Evolutionary conservation across 1,140 invertebrate genomes (phyloP).

Genomic region (Monochamus saltuarius): DNA sequence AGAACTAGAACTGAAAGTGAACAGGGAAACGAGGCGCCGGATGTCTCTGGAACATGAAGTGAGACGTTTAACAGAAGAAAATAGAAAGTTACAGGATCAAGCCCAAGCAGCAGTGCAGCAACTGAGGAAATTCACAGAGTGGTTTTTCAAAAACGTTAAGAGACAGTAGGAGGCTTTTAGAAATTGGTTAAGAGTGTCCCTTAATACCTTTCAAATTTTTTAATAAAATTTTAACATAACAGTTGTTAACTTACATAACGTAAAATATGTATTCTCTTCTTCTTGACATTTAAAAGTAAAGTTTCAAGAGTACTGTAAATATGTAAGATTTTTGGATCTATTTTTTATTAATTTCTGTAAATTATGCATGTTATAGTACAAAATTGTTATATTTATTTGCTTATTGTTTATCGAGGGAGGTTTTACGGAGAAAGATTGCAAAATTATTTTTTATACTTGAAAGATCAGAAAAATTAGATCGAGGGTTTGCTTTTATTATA

Average conservation of each 20-base stretch:
- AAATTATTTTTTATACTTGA: too few species aligned
- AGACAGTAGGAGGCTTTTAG: constrained; percentile 56
- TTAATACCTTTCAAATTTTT: constrained; percentile 20
- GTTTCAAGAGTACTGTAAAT: constrained; percentile 4
- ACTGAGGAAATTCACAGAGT: constrained; percentile 86
- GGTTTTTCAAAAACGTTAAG: constrained; percentile 89
- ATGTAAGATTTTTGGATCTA: constrained; percentile 11
- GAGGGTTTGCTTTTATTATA: too few species aligned
- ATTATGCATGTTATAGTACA: constrained; percentile 28
- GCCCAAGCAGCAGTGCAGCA: constrained; percentile 86
- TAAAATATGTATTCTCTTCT: too few species aligned
- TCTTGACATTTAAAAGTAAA: too few species aligned
- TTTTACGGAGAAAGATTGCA: too few species aligned
- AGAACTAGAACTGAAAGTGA: constrained; percentile 64
- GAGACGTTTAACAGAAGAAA: constrained; percentile 77
- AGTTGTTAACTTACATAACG: not conserved
- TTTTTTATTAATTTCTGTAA: constrained; percentile 2
- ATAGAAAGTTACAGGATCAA: constrained; percentile 83
- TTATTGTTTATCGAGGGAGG: not conserved
- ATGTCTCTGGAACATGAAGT: constrained; percentile 71
- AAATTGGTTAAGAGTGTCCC: not conserved
- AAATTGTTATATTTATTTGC: constrained; percentile 30
- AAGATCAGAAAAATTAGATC: too few species aligned
- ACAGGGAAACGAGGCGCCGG: constrained; percentile 62
- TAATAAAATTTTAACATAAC: constrained; percentile 14